Conservation (phyloP, 2,888 invertebrate genomes). For the Sinodicranocentrus sp. region DNA sequence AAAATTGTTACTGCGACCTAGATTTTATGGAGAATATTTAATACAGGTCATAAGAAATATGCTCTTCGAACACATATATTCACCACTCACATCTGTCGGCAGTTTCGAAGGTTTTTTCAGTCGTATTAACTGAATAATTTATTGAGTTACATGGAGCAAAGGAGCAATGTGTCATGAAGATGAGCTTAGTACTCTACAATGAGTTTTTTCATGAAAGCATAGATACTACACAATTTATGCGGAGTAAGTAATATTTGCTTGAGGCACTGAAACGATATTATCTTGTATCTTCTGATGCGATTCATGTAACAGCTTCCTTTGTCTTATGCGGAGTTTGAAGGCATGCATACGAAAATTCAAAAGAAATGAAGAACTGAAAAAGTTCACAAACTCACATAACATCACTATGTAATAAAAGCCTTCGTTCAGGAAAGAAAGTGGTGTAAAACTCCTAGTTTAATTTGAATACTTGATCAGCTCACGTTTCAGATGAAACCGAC, state of each 20-base stretch:
- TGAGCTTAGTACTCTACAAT: too few relatives aligned
- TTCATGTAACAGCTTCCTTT: too few relatives aligned
- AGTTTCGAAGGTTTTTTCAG: conserved; percentile 32
- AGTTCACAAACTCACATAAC: background rate
- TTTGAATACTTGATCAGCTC: background rate
- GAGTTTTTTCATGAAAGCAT: too few relatives aligned
- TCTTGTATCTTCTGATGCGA: too few relatives aligned
- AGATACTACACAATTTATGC: too few relatives aligned
- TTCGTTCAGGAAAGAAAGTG: background rate
- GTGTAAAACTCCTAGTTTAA: background rate
- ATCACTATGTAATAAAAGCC: background rate
- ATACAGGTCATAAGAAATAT: conserved; percentile 2
- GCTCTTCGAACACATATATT: background rate
- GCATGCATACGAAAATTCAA: too few relatives aligned
- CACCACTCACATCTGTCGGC: conserved; percentile 24
- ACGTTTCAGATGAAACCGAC: background rate
- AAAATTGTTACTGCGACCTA: conserved; percentile 32
- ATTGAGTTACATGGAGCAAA: conserved; percentile 13
- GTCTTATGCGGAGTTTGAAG: too few relatives aligned
- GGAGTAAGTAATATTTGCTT: too few relatives aligned
- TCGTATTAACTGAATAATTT: conserved; percentile 44
- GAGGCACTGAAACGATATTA: too few relatives aligned
- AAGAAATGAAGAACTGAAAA: background rate
- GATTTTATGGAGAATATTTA: conserved; percentile 32
- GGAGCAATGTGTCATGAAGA: conserved; percentile 16